These are phyloP conservation scores for Drosophila saltans DNA, from an alignment of 1,140 invertebrate genomes.

Conservation along the genomic window DNA sequence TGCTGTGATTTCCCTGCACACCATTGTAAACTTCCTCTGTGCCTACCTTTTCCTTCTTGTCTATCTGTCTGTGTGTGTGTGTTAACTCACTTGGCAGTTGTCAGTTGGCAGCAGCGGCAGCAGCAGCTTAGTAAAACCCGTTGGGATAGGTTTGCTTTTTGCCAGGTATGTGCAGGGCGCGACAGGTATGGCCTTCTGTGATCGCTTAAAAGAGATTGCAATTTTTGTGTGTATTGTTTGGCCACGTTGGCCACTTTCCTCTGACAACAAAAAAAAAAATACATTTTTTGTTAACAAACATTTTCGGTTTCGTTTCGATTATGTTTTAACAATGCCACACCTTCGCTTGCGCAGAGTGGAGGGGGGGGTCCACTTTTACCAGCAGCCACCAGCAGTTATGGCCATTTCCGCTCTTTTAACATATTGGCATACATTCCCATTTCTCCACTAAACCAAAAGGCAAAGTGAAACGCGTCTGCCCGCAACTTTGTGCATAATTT, in stretches of 20 bases:
- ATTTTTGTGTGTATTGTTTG: constrained; percentile 40
- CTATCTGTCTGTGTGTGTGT: neutral
- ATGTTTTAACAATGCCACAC: constrained; percentile 45
- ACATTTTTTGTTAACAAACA: constrained; percentile 47
- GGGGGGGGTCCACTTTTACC: constrained; percentile 34
- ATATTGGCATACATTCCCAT: constrained; percentile 77
- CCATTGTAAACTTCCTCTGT: too few species aligned
- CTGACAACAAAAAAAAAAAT: constrained; percentile 34
- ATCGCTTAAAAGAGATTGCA: constrained; percentile 58
- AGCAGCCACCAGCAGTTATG: constrained; percentile 35
- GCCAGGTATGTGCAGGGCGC: constrained; percentile 41
- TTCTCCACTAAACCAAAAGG: constrained; percentile 31
- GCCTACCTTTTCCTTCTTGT: neutral
- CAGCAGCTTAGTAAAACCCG: constrained; percentile 56
- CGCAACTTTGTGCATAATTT: constrained; percentile 45
- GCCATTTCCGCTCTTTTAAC: constrained; percentile 72
- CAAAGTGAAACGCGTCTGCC: constrained; percentile 48
- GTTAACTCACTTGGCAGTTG: constrained; percentile 29
- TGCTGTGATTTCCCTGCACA: neutral
- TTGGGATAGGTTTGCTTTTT: constrained; percentile 73
- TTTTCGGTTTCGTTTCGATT: constrained; percentile 60
- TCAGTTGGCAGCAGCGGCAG: constrained; percentile 38
- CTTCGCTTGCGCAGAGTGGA: constrained; percentile 1
- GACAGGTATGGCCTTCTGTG: constrained; percentile 51
- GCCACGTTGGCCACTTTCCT: constrained; percentile 70